phyloP scores from a whole-genome alignment of 2,797 vertebrate species.

The Acridotheres tristis region DNA sequence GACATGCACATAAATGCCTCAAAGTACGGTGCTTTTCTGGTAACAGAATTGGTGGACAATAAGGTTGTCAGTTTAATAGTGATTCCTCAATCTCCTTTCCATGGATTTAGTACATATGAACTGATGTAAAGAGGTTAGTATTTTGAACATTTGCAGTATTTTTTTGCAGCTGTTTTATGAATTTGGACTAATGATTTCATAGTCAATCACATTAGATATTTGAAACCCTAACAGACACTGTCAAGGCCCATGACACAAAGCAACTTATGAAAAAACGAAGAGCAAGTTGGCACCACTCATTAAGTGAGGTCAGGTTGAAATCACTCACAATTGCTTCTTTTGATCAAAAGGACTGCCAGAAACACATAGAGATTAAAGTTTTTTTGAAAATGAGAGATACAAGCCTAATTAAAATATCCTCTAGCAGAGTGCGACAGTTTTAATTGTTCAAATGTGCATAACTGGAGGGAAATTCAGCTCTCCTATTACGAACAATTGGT shows the following conservation, averaged over 20 bases:
- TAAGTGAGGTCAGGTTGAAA: neutral
- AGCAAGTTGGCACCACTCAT: accelerated
- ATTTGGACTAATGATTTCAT: neutral
- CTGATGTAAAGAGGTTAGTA: neutral
- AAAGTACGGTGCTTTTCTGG: neutral
- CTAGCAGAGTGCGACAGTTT: neutral
- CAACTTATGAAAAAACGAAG: neutral
- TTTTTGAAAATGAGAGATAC: neutral
- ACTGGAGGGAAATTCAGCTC: neutral
- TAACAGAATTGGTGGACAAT: neutral
- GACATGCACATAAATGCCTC: neutral
- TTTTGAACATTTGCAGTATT: neutral
- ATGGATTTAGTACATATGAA: neutral
- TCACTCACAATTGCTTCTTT: neutral
- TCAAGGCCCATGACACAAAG: neutral
- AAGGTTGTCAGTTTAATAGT: neutral
- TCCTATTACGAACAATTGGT: neutral
- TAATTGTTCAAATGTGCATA: neutral
- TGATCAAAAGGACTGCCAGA: neutral
- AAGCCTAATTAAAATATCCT: neutral
- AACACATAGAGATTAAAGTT: neutral
- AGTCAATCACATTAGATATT: neutral
- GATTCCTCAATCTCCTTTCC: neutral
- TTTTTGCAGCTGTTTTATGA: neutral
- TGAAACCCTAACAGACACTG: accelerated